phyloP scores from a whole-genome alignment of 2,888 invertebrate species.

The Stenurella melanura region DNA sequence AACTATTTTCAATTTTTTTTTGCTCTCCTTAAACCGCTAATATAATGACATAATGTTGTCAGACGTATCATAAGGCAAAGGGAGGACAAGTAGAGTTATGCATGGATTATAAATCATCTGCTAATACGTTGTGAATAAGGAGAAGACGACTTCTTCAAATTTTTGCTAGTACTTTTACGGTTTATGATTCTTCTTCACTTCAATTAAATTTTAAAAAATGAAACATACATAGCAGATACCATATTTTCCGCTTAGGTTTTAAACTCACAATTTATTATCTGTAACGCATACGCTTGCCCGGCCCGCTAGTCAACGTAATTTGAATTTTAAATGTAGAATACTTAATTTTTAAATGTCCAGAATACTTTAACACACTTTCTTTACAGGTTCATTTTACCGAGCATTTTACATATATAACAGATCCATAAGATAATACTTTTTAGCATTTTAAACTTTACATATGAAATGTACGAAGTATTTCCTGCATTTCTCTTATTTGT shows the following conservation, averaged over 20 bases:
- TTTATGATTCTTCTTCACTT: no score
- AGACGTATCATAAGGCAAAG: no score
- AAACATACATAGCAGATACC: no score
- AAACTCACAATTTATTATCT: neutral
- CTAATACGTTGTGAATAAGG: no score
- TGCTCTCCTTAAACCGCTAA: no score
- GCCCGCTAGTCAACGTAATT: neutral
- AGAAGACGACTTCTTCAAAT: no score
- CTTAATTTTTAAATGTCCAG: constrained; percentile 22
- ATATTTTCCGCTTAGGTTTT: neutral
- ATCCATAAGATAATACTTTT: constrained; percentile 20
- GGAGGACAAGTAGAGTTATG: no score
- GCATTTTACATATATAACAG: constrained; percentile 24
- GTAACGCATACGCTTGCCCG: neutral
- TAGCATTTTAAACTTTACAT: neutral
- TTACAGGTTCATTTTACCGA: constrained; percentile 1
- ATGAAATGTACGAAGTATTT: neutral
- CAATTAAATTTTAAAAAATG: no score
- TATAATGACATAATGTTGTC: no score
- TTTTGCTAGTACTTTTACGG: no score
- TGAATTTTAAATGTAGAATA: constrained; percentile 21
- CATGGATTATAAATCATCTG: no score
- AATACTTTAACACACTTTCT: constrained; percentile 29
- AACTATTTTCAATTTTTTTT: no score
- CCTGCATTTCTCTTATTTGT: constrained; percentile 18